Evolutionary conservation across 2,113 vertebrate genomes (phyloP), one percentile per base, ranked within the genome.

Genomic region (Motacilla tschutschensis): DNA sequence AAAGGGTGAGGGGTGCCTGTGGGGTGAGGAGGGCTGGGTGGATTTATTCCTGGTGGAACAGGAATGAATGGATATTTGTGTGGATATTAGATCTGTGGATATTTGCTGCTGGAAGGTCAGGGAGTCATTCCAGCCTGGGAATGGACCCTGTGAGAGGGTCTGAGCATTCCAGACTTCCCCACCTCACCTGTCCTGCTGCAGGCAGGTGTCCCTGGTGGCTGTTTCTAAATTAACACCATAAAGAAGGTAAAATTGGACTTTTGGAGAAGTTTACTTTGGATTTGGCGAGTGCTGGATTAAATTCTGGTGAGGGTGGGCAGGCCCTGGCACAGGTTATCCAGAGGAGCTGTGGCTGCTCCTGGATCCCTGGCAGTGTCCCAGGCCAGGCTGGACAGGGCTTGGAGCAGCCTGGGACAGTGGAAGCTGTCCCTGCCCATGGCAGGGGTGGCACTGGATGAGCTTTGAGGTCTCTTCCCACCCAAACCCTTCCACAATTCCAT

Each of bases 351-450:
- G 60, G 51, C 22, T 66, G 35, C 7, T 1, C 46, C 38, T 60
- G 65, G 5, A 54, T 47, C 58, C 66, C 41, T 82, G 58, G 33
- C 0, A 35, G 12, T 35, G 41, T 0, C 57, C 48, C 9, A 29
- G 19, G 57, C 33, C 40, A 8, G 66, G 18, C 0, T 79, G 53
- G 44, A 10, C 0, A 0, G 31, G 31, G 19, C 14, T 71, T 17
- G 66, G 24, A 72, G 48, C 40, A 12, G 0, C 22, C 33, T 60
- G 63, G 54, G 29, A 10, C 0, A 7, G 20, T 25, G 63, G 4
- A 0, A 53, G 9, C 2, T 40, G 55, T 26, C 55, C 24, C 40
- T 84, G 33, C 16, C 19, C 19, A 3, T 14, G 16, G 28, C 58
- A 54, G 33, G 40, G 10, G 6, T 48, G 69, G 18, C 1, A 7